Evolutionary conservation across 2,888 invertebrate genomes (phyloP).

Genomic region (Chironomus tentans): DNA sequence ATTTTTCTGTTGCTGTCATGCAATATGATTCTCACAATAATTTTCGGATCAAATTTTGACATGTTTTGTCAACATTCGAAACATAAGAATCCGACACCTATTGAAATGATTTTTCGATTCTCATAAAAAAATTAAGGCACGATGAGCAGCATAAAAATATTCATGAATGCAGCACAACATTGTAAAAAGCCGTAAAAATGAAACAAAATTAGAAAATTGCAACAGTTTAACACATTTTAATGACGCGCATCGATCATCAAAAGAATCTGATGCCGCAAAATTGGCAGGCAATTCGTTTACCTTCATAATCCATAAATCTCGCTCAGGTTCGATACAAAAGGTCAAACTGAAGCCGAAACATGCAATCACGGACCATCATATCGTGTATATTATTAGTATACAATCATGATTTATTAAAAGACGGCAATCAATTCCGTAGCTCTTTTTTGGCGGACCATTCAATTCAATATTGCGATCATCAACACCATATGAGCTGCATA

Average conservation of each 20-base stretch:
- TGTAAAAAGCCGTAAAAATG: background rate
- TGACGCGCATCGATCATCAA: background rate
- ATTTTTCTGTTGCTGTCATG: background rate
- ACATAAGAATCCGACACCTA: background rate
- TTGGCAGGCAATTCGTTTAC: background rate
- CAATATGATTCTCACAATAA: background rate
- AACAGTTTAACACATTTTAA: background rate
- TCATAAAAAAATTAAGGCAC: background rate
- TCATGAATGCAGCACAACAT: background rate
- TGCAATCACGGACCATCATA: background rate
- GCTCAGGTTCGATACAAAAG: background rate
- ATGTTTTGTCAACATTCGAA: slow-evolving; percentile 3
- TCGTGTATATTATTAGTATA: background rate
- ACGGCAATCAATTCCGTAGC: background rate
- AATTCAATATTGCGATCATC: background rate
- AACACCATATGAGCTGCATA: background rate
- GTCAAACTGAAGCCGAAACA: background rate
- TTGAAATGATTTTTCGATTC: background rate
- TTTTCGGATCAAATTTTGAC: slow-evolving; percentile 6
- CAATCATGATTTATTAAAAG: background rate
- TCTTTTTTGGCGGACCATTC: background rate
- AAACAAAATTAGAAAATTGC: background rate
- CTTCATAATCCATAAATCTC: background rate
- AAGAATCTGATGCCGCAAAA: background rate
- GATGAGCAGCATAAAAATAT: background rate